A percentile compares a stretch with the other conserved stretches of the same genome.
phyloP scores from a whole-genome alignment of 2,797 vertebrate genomes.

The Poecilia gillii region DNA sequence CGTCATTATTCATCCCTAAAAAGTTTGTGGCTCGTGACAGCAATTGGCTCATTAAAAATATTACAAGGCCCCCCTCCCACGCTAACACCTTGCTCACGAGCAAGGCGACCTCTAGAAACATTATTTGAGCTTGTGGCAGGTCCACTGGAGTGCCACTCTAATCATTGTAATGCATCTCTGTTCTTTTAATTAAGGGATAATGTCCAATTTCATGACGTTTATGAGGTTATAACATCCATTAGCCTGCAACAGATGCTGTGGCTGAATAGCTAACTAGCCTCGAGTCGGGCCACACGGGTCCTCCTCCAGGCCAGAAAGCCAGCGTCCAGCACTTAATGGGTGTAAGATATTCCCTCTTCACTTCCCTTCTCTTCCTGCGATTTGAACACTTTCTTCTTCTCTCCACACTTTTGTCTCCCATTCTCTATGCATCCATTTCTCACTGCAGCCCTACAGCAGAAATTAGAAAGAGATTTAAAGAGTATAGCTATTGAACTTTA shows the following conservation, averaged over 20 bases:
- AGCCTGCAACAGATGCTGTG: conserved; percentile 86
- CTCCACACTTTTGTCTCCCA: conserved; percentile 53
- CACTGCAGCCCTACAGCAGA: conserved; percentile 68
- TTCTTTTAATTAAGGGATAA: conserved; percentile 90
- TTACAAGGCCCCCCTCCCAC: conserved; percentile 37
- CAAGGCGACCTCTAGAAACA: conserved; percentile 67
- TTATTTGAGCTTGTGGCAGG: conserved; percentile 70
- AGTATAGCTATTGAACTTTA: conserved; percentile 86
- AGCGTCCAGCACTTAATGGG: conserved; percentile 63
- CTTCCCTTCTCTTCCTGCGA: conserved; percentile 30
- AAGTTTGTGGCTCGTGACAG: conserved; percentile 59
- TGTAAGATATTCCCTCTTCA: conserved; percentile 50
- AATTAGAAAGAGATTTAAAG: conserved; percentile 84
- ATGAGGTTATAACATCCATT: conserved; percentile 90
- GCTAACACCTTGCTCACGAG: conserved; percentile 48
- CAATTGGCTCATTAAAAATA: conserved; percentile 64
- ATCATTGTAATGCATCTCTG: conserved; percentile 87
- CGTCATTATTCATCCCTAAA: conserved; percentile 32
- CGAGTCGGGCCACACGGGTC: conserved; percentile 71
- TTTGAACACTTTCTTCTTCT: conserved; percentile 46
- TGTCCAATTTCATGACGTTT: conserved; percentile 88
- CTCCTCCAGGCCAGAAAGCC: conserved; percentile 73
- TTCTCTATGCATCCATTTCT: conserved; percentile 48
- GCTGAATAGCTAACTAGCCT: conserved; percentile 83
- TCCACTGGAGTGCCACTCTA: conserved; percentile 76